Evolutionary conservation across 2,113 vertebrate species (phyloP).

Genomic region (Siniperca knerii): DNA sequence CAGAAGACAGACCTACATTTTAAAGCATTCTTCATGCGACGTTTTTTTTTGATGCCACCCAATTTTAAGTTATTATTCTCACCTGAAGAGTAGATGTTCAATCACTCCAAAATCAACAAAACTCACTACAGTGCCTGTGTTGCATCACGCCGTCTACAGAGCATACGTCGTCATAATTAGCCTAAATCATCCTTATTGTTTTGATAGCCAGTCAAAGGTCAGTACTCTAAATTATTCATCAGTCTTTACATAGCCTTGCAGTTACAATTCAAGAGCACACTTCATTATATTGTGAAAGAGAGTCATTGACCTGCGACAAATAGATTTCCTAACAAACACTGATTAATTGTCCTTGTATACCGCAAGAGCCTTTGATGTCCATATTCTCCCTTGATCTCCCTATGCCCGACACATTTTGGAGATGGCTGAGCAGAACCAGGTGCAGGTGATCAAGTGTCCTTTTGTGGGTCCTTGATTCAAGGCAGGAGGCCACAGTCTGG

Average conservation of each 20-base stretch:
- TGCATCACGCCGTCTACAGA: background rate
- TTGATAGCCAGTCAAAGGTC: conserved; percentile 24
- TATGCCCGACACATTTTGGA: conserved; percentile 3
- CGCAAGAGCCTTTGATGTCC: conserved; percentile 28
- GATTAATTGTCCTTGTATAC: conserved; percentile 5
- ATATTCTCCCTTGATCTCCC: conserved; percentile 9
- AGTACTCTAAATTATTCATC: background rate
- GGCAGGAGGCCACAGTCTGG: conserved; percentile 58
- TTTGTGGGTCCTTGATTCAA: conserved; percentile 65
- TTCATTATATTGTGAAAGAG: conserved; percentile 27
- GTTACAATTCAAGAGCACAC: conserved; percentile 8
- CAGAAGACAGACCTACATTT: background rate
- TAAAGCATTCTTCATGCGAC: background rate
- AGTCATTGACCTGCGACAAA: conserved; percentile 11
- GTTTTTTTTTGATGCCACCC: background rate
- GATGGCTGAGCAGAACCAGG: conserved; percentile 58
- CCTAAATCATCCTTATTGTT: background rate
- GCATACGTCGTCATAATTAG: background rate
- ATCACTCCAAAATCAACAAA: background rate
- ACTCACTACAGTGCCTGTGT: background rate
- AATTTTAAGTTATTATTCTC: background rate
- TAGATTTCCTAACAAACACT: conserved; percentile 13
- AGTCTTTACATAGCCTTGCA: background rate
- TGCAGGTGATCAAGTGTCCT: conserved; percentile 66
- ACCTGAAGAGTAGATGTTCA: background rate